Evolutionary conservation across 2,888 invertebrate species (phyloP).

Genomic region (Hirtodrosophila histrioides): DNA sequence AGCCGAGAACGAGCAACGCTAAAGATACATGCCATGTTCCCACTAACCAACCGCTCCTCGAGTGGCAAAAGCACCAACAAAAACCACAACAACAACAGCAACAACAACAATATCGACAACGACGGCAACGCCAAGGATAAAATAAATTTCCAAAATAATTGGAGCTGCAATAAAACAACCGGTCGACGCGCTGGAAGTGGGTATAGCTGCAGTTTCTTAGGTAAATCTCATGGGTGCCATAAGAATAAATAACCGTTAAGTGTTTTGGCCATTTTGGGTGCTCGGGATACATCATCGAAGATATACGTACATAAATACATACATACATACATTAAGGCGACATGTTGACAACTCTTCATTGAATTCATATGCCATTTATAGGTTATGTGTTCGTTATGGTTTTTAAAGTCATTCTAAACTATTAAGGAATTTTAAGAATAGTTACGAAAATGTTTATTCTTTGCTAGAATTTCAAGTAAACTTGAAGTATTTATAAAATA

Average conservation of each 20-base stretch:
- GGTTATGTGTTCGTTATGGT: too few relatives aligned
- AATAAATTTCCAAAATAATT: slow-evolving; percentile 83
- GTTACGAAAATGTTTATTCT: too few relatives aligned
- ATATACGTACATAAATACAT: slow-evolving; percentile 5
- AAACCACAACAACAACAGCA: slow-evolving; percentile 37
- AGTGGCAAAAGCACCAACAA: slow-evolving; percentile 71
- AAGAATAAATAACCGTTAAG: slow-evolving; percentile 33
- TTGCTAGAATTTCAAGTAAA: too few relatives aligned
- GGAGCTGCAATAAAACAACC: slow-evolving; percentile 84
- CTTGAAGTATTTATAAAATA: too few relatives aligned
- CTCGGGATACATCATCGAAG: slow-evolving; percentile 5
- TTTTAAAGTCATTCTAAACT: too few relatives aligned
- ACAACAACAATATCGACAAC: slow-evolving; percentile 27
- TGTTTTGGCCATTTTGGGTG: slow-evolving; percentile 14
- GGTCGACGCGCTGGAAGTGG: slow-evolving; percentile 84
- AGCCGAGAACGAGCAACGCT: slow-evolving; percentile 37
- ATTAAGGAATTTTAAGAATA: too few relatives aligned
- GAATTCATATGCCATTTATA: too few relatives aligned
- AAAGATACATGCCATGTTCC: slow-evolving; percentile 77
- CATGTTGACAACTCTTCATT: not conserved
- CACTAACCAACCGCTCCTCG: slow-evolving; percentile 75
- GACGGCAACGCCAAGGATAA: slow-evolving; percentile 74
- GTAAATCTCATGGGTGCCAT: slow-evolving; percentile 68
- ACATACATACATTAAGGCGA: slow-evolving; percentile 1
- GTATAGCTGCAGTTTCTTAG: slow-evolving; percentile 84